Base-by-base conservation (phyloP, 2,888 invertebrate genomes). In the Luperina testacea region DNA sequence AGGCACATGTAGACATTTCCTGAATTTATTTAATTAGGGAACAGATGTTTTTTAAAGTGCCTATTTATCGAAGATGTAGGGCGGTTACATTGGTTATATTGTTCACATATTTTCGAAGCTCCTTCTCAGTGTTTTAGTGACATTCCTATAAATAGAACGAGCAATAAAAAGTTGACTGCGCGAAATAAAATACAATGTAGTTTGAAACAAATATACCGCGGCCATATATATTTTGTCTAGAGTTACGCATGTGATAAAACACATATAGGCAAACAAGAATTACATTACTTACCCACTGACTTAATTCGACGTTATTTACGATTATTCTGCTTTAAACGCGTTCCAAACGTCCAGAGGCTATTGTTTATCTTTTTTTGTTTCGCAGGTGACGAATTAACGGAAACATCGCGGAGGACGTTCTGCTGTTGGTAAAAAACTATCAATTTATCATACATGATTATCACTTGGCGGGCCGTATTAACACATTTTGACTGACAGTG, bases 11-110 rank as follows among this genome's bases (percentile, higher is more conserved):
- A 83, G 79, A 88, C 82, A 86, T 91, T 91, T 92, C 89, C 90
- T 89, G 86, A 91, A 88, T 84, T 90, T 90, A 90, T 90, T 90
- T 88, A 90, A 90, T 91, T 90, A 90, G 71, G 65, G 80, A 81
- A 89, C 91, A 91, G 90, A 88, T 91, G 92, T 81, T 77, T 85
- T 81, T 80, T 74, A 68, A 78, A 86, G 69, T 57, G 80, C n/a
- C 45, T 20, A 71, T 71, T 75, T 68, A 74, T 65, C 72, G 61
- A 83, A 74, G 57, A 75, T 83, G 75, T 81, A 61, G 65, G n/a
- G 64, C 13, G 67, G 73, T 74, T 77, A 45, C 77, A 82, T 83
- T 75, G 74, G 73, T 74, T 77, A 45, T 79, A 82, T 83, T 75
- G 74, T 78, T 74, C 70, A 68, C 61, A 76, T 77, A 83, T 80